Evolutionary conservation across 2,888 invertebrate species (phyloP).

Genomic region (Notodonta dromedarius): DNA sequence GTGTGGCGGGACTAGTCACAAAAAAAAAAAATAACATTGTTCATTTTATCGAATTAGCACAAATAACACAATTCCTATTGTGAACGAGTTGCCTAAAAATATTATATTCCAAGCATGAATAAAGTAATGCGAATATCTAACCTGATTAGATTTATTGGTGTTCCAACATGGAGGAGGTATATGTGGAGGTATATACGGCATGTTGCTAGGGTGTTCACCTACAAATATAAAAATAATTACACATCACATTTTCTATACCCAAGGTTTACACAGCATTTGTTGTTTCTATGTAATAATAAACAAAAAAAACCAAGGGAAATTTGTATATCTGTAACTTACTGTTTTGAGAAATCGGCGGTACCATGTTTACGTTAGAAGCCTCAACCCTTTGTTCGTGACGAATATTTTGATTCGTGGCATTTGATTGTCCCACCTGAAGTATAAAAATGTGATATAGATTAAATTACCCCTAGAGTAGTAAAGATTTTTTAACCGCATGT

Average conservation of each 20-base stretch:
- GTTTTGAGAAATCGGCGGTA: slow-evolving; percentile 67
- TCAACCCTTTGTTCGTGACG: slow-evolving; percentile 68
- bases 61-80: too few species aligned
- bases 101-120: too few species aligned
- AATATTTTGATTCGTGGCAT: slow-evolving; percentile 57
- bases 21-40: too few species aligned
- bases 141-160: slow-evolving; percentile 73
- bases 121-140: slow-evolving; percentile 28
- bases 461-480: neutral
- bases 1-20: too few species aligned
- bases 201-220: slow-evolving; percentile 61
- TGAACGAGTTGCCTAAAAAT: too few species aligned
- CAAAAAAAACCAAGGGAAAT: too few species aligned
- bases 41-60: too few species aligned
- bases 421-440: slow-evolving; percentile 52
- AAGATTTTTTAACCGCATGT: neutral
- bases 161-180: slow-evolving; percentile 72
- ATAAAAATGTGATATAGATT: neutral
- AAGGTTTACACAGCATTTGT: neutral
- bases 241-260: slow-evolving; percentile 1
- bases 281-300: neutral
- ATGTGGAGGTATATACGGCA: slow-evolving; percentile 67
- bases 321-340: slow-evolving; percentile 51
- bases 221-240: slow-evolving; percentile 21
- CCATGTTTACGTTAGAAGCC: slow-evolving; percentile 67